Conservation (phyloP, 1,140 invertebrate species). For the Tetraneura akinire region DNA sequence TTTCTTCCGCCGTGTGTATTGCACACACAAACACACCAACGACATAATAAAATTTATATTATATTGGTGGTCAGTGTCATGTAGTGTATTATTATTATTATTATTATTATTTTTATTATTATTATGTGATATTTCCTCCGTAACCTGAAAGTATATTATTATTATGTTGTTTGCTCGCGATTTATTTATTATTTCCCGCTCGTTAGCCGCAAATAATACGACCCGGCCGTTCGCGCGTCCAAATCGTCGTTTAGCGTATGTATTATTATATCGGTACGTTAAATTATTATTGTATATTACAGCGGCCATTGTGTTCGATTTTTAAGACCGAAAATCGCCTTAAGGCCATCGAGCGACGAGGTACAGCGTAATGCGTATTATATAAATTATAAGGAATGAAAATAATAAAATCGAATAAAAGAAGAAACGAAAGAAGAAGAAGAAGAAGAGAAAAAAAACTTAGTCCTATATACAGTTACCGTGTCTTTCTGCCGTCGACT, state of each 20-base stretch:
- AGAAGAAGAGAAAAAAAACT: too few species aligned
- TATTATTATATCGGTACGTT: too few species aligned
- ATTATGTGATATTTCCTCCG: not conserved
- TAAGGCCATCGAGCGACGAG: constrained; percentile 1
- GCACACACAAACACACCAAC: not conserved
- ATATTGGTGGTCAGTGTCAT: constrained; percentile 31
- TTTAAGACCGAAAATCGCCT: constrained; percentile 41
- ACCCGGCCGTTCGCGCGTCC: not conserved
- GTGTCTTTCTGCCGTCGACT: not conserved
- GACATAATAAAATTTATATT: not conserved
- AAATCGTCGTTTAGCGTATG: constrained; percentile 35
- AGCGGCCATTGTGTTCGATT: constrained; percentile 19
- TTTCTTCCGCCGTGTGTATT: not conserved
- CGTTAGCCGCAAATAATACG: constrained; percentile 39
- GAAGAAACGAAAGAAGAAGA: not conserved
- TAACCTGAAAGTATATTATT: not conserved
- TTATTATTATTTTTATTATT: not conserved
- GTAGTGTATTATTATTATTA: constrained; percentile 14
- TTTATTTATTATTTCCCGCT: constrained; percentile 44
- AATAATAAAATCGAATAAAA: not conserved
- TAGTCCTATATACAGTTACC: too few species aligned
- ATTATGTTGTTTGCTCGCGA: constrained; percentile 12
- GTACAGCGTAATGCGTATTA: not conserved
- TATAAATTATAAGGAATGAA: constrained; percentile 26
- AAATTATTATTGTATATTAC: too few species aligned